Base-by-base conservation (phyloP, 2,888 invertebrate genomes). In the Anthophora plumipes region DNA sequence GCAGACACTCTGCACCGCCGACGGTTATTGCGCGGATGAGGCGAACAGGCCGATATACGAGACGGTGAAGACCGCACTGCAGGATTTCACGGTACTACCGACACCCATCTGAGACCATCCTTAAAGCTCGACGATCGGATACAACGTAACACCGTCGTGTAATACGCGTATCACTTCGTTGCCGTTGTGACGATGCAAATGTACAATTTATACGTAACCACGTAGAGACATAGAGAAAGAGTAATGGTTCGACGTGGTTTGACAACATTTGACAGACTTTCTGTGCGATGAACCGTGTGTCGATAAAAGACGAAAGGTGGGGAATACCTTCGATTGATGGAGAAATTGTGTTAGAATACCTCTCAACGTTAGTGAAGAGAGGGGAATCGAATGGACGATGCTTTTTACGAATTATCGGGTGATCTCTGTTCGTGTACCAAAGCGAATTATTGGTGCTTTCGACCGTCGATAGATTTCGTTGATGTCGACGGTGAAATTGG, bases 11-110 rank as follows among this genome's bases (percentile, higher is more conserved):
- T 98, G 98, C 94, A 92, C 92, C 71, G 97, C 97, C 31, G 97
- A 97, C 90, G 96, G 97, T 69, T 96, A 97, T 94, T 97, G 97
- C 92, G 95, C 95, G 85, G 97, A 97, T 90, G 97, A 97, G 88
- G 89, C 91, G 77, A 97, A 97, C 93, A 95, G 97, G 80, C 97
- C 98, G 41, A 95, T 98, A 82, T 98, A 98, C 94, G 97, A 97
- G 92, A 97, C 97, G 52, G 98, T 98, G 77, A 98, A 98, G 94
- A 97, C 97, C 91, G 97, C 97, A 86, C 95, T 98, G 88, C 98
- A 98, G 93, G 98, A 98, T 94, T 98, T 97, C 93, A 97, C 97
- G 89, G 97, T 98, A 84, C 95, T 98, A 92, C 97, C 98, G 41
- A 98, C 97, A 86, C 97, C 98, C 91, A 97, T 97, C 94, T 97